Conservation (phyloP, 2,888 invertebrate species). For the Neoascia interrupta region DNA sequence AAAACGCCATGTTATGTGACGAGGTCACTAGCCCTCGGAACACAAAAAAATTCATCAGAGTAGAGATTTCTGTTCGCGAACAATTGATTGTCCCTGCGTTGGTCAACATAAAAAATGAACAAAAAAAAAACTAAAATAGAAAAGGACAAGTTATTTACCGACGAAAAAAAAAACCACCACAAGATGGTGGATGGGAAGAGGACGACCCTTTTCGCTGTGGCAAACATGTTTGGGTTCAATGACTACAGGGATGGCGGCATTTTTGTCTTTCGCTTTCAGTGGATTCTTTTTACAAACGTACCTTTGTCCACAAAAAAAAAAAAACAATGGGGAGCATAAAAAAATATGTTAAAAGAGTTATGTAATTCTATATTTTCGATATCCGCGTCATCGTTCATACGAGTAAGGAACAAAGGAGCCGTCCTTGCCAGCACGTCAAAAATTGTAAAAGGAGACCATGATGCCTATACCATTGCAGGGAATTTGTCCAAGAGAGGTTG, state of each 20-base stretch:
- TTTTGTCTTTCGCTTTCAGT: conserved; percentile 52
- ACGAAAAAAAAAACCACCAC: conserved; percentile 7
- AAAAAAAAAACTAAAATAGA: conserved; percentile 16
- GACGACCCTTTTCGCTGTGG: conserved; percentile 21
- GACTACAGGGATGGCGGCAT: conserved; percentile 24
- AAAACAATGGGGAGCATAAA: not conserved
- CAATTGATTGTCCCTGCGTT: conserved; percentile 25
- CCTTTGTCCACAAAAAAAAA: conserved; percentile 11
- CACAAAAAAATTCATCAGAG: conserved; percentile 2
- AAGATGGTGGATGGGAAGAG: conserved; percentile 22
- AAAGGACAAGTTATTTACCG: conserved; percentile 46
- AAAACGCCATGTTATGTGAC: conserved; percentile 2
- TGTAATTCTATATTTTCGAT: conserved; percentile 67
- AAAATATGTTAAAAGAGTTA: conserved; percentile 48
- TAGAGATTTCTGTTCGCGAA: conserved; percentile 37
- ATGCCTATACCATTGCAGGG: too few species aligned
- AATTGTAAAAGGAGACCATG: too few species aligned
- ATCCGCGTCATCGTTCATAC: conserved; percentile 66
- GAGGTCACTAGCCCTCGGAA: too few species aligned
- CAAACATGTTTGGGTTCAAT: conserved; percentile 60
- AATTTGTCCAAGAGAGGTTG: too few species aligned
- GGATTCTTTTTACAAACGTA: too few species aligned
- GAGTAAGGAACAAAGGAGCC: conserved; percentile 65
- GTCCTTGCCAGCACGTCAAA: conserved; percentile 8
- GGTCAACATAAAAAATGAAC: too few species aligned